Conservation (phyloP, 37 sponge, comb jelly and placozoan species). For the Trichoplax adhaerens region DNA sequence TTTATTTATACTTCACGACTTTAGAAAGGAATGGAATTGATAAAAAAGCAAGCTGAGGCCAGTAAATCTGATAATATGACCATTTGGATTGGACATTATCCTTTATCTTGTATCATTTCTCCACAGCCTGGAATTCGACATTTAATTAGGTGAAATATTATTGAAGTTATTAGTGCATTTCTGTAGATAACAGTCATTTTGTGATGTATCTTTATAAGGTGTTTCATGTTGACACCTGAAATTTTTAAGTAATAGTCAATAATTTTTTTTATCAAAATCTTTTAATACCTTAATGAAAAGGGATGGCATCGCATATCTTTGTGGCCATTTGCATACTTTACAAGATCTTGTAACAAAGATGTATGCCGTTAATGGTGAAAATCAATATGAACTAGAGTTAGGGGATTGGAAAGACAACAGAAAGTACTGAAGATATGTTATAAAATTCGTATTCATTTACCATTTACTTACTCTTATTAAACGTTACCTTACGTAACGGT, state of each 20-base stretch:
- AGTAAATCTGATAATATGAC: slow-evolving; percentile 10
- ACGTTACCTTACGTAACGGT: not conserved
- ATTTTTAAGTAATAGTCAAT: not conserved
- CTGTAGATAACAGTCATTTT: not conserved
- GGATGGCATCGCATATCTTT: slow-evolving; percentile 38
- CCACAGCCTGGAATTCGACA: slow-evolving; percentile 4
- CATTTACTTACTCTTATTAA: no score
- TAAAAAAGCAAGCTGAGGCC: no score
- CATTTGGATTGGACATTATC: slow-evolving; percentile 66
- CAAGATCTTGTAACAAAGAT: slow-evolving; percentile 18
- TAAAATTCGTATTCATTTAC: no score
- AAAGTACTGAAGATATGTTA: slow-evolving; percentile 8
- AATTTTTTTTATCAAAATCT: not conserved
- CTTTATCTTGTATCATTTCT: slow-evolving; percentile 40
- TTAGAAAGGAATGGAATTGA: no score
- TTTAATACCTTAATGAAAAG: not conserved
- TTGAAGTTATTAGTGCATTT: not conserved
- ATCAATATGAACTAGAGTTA: slow-evolving; percentile 70
- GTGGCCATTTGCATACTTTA: slow-evolving; percentile 74
- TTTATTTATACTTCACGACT: no score
- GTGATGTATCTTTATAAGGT: not conserved
- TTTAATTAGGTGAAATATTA: slow-evolving; percentile 26
- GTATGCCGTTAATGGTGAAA: slow-evolving; percentile 49
- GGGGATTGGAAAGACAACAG: slow-evolving; percentile 47
- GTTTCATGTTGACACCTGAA: not conserved